Evolutionary conservation across 1,140 invertebrate species (phyloP), one percentile per base, ranked within the genome.

Genomic region (Rhynchophorus ferrugineus): DNA sequence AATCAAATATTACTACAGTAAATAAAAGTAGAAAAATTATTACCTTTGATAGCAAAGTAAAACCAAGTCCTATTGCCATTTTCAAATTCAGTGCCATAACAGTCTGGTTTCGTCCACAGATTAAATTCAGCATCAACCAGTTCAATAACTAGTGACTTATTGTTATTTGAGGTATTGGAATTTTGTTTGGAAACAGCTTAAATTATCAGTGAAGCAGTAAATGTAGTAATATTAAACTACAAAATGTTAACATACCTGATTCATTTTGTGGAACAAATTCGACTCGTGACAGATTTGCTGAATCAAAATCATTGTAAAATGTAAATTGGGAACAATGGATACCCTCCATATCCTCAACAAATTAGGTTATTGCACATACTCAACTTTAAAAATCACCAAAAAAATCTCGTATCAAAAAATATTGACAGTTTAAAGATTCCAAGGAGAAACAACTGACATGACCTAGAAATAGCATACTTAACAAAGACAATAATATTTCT

Each of bases 61-160:
- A 95, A 95, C 92, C 92, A 95, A 1, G 91, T 91, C 54, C 89
- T 78, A 66, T 93, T 93, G 16, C 82, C 83, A 75, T 93, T 95
- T 71, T 93, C 87, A 78, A 81, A 93, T 63, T 86, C 82, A 8
- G 89, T 92, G 20, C 87, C 90, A 54, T 78, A 80, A 75, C 89
- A 92, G 69, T 95, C 92, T 2, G 88, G 88, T 57, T 81, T 82
- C 1, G 91, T 94, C 91, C 91, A 95, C 16, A 94, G 68, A 71
- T 93, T 90, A 66, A 91, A 91, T 69, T 93, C 90, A 74, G 82
- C 82, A 62, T 89, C 83, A 18, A 76, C 74, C 36, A 66, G 63
- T 34, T 78, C 75, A 22, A 61, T 70, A 37, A 44, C 44, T 48
- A 46, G 13, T 42, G 44, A 38, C 56, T 68, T 69, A 18, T 58